Percentiles rank a stretch among this genome's conserved stretches.
phyloP scores from a whole-genome alignment of 1,140 invertebrate species.

The Neuroterus valhalla region DNA sequence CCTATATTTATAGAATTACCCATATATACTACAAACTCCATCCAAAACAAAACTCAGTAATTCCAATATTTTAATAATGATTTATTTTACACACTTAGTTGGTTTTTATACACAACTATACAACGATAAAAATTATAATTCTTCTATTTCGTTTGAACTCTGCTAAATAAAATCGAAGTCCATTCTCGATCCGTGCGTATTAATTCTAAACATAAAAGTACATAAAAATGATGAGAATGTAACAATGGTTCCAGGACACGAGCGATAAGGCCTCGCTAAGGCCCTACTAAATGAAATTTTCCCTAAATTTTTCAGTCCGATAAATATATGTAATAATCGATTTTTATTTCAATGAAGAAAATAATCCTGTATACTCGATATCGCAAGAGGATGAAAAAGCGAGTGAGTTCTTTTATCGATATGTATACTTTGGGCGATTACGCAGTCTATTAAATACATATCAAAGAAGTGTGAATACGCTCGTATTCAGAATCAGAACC shows the following conservation, averaged over 20 bases:
- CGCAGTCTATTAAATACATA: neutral
- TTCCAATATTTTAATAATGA: slow-evolving; percentile 63
- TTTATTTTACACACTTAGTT: slow-evolving; percentile 73
- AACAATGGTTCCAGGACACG: slow-evolving; percentile 4
- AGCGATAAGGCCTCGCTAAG: neutral
- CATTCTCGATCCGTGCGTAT: neutral
- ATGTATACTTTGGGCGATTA: neutral
- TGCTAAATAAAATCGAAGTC: slow-evolving; percentile 14
- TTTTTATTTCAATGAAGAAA: too few relatives aligned
- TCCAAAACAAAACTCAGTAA: slow-evolving; percentile 4
- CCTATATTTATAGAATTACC: too few relatives aligned
- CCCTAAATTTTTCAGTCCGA: slow-evolving; percentile 44
- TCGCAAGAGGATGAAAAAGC: too few relatives aligned
- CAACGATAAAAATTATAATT: slow-evolving; percentile 72
- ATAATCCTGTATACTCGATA: too few relatives aligned
- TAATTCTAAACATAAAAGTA: slow-evolving; percentile 5
- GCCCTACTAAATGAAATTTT: neutral
- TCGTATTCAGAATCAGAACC: neutral
- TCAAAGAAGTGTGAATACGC: neutral
- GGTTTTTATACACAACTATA: slow-evolving; percentile 73
- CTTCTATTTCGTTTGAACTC: slow-evolving; percentile 58
- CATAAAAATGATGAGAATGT: too few relatives aligned
- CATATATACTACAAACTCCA: too few relatives aligned
- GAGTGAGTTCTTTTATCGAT: neutral
- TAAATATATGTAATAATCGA: slow-evolving; percentile 24